These are phyloP conservation scores for Hemicordylus capensis DNA, from an alignment of 2,113 vertebrate species.

Conservation along the genomic window DNA sequence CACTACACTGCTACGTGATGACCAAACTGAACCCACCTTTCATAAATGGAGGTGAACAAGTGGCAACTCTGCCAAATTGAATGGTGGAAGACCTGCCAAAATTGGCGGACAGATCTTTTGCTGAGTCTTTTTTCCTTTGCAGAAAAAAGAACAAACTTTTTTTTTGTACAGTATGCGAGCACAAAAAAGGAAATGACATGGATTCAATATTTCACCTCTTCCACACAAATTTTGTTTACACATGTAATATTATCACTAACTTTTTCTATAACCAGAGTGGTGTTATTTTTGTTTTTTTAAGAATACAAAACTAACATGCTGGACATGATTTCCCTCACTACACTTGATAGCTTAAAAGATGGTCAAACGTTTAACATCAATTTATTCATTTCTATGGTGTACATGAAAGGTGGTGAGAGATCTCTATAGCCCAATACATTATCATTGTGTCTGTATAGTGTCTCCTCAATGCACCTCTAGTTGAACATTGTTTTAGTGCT, in stretches of 20 bases:
- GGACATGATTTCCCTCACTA: background rate
- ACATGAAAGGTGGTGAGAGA: background rate
- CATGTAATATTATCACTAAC: background rate
- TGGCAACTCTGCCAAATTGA: too few species aligned
- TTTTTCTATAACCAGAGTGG: conserved; percentile 19
- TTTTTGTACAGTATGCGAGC: background rate
- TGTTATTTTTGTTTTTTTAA: background rate
- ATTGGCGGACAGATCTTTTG: background rate
- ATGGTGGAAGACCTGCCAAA: background rate
- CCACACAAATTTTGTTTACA: conserved; percentile 41
- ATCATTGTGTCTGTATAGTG: conserved; percentile 19
- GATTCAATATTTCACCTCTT: background rate
- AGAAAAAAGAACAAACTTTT: conserved; percentile 6
- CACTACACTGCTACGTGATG: background rate
- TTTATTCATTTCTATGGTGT: background rate
- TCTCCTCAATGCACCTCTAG: conserved; percentile 19
- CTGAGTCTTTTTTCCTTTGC: background rate
- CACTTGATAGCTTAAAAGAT: background rate
- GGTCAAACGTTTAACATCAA: background rate
- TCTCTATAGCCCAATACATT: conserved; percentile 18
- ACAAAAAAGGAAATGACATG: conserved; percentile 5
- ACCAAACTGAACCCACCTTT: conserved; percentile 19
- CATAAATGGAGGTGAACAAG: background rate
- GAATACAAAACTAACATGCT: background rate
- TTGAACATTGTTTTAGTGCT: conserved; percentile 32